Evolutionary conservation across 2,797 vertebrate genomes (phyloP), one percentile per base, ranked within the genome.

Genomic region (Channallabes apus): DNA sequence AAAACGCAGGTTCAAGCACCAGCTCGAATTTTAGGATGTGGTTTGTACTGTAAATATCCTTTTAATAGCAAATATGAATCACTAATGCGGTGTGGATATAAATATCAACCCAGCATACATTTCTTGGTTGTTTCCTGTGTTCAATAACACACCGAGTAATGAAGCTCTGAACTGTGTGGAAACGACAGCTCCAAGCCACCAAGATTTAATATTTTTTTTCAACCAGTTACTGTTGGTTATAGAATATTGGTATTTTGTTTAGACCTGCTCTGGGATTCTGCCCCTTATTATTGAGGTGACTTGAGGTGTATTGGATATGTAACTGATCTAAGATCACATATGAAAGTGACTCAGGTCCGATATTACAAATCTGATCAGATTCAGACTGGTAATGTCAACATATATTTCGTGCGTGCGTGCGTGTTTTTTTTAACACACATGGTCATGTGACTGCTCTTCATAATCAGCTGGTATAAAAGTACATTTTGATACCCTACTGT

Each of bases 131-230:
- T 81, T 73, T 84, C 58, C 38, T 80, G 27, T 59, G 71, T 78
- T 85, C 32, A 71, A 73, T 76, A 82, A 59, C 73, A 82, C 75
- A 86, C 85, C 82, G 85, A 80, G 78, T 81, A 72, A 82, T 61
- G 22, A 68, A 73, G 73, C 77, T 72, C 82, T 79, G 79, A 87
- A 79, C 46, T 56, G 83, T 72, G 73, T 69, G 51, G 79, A 82
- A 75, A 85, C 51, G 17, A 73, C 78, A 65, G 72, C 83, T 80
- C 64, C n/a, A 65, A 87, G 85, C 84, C 85, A 85, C 85, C 71
- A 41, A 86, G 80, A 86, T 76, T 65, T 87, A 86, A 67, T 15
- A 84, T n/a, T 68, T 84, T 79, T 72, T 64, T 83, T 46, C 56
- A 18, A 65, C 69, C 24, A 18, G 62, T 73, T 82, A 88, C 62